Conservation (phyloP, 35 echinoderm and acorn worm genomes). For the Amphiura filiformis region DNA sequence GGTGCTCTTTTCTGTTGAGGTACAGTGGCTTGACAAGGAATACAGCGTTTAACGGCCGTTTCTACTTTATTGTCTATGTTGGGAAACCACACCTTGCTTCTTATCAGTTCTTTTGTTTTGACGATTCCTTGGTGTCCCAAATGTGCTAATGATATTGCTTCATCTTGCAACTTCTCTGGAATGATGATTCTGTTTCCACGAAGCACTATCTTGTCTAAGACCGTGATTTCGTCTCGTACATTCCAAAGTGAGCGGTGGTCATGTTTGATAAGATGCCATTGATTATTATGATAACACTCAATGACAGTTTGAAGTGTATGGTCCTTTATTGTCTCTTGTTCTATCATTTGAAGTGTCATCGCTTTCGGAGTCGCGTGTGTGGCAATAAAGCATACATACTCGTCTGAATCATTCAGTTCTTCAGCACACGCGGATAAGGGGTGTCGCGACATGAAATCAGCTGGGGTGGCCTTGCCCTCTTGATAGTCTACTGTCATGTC, state of each 20-base stretch:
- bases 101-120: constrained; percentile 57
- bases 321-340: neutral
- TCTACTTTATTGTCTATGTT: constrained; percentile 30
- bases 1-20: constrained; percentile 3
- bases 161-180: constrained; percentile 22
- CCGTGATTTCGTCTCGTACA: constrained; percentile 16
- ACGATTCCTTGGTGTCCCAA: constrained; percentile 74
- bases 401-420: neutral
- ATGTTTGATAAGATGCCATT: neutral
- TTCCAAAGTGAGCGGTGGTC: neutral
- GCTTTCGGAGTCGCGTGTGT: constrained; percentile 35
- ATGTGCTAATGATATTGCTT: constrained; percentile 57
- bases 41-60: neutral
- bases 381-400: constrained; percentile 43
- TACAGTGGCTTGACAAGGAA: constrained; percentile 60
- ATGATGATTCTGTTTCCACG: constrained; percentile 63
- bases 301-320: constrained; percentile 16
- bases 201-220: constrained; percentile 19
- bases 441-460: constrained; percentile 61
- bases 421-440: neutral
- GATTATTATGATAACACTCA: neutral
- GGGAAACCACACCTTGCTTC: constrained; percentile 75
- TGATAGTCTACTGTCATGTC: neutral
- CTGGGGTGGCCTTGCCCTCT: constrained; percentile 13
- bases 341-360: constrained; percentile 14